Conservation (phyloP, 2,113 vertebrate species). For the Erythrolamprus reginae region DNA sequence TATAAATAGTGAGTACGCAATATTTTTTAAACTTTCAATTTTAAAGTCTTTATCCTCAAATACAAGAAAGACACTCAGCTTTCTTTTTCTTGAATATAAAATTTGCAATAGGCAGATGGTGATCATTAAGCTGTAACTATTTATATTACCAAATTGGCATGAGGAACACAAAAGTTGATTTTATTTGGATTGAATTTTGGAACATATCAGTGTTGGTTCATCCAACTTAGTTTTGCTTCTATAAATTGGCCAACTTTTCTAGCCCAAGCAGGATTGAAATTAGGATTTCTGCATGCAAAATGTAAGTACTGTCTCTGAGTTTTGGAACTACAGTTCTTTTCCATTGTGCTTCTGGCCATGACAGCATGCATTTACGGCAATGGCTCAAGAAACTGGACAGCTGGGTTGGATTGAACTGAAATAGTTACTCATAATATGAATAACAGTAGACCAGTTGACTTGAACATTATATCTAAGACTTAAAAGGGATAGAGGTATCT, state of each 20-base stretch:
- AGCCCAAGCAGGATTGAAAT: background rate
- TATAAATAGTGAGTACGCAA: conserved; percentile 92
- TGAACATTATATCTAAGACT: background rate
- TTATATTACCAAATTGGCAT: background rate
- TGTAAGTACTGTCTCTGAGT: background rate
- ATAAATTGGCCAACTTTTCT: background rate
- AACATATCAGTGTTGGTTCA: background rate
- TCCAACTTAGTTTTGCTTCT: background rate
- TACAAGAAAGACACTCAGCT: conserved; percentile 44
- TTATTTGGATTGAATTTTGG: background rate
- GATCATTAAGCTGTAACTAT: conserved; percentile 42
- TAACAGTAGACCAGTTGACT: background rate
- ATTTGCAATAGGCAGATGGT: conserved; percentile 36
- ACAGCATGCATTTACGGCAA: background rate
- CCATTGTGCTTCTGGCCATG: background rate
- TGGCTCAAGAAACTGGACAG: background rate
- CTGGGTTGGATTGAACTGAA: background rate
- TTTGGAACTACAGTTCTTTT: background rate
- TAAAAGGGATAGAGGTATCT: background rate
- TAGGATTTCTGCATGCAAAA: background rate
- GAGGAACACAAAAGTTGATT: background rate
- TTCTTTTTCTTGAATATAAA: conserved; percentile 31
- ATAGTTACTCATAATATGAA: background rate
- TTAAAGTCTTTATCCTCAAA: conserved; percentile 1
- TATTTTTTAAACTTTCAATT: conserved; percentile 40